Conservation (phyloP, 1,140 invertebrate genomes). For the Drosophila orena region DNA sequence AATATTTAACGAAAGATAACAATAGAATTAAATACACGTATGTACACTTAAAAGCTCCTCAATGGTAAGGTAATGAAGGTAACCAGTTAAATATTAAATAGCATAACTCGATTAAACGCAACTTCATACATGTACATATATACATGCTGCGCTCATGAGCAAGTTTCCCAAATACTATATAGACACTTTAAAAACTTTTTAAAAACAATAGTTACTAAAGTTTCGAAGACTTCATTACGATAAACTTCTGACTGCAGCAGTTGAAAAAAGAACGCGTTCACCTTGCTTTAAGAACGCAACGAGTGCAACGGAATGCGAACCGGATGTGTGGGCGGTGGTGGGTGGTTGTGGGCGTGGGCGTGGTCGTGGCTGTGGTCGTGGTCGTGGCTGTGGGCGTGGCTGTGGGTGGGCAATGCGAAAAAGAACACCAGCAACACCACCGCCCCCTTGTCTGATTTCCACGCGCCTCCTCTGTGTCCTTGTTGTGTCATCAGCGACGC, state of each 20-base stretch:
- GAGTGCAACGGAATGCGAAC: constrained; percentile 13
- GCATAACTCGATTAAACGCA: background rate
- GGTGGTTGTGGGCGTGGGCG: background rate
- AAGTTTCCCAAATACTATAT: background rate
- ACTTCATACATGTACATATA: background rate
- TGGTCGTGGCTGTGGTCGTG: no score
- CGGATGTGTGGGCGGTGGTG: constrained; percentile 3
- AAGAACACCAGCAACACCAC: background rate
- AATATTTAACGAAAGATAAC: no score
- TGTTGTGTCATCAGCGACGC: constrained; percentile 52
- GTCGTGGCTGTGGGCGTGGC: background rate
- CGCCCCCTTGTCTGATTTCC: constrained; percentile 15
- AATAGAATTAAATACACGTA: background rate
- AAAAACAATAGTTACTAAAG: constrained; percentile 1
- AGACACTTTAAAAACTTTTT: background rate
- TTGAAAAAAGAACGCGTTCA: constrained; percentile 3
- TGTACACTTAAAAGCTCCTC: background rate
- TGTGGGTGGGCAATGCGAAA: background rate
- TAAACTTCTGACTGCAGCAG: background rate
- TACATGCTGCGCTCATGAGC: background rate
- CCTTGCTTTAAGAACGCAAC: constrained; percentile 10
- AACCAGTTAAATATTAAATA: background rate
- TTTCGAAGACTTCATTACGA: background rate
- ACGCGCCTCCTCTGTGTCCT: constrained; percentile 12
- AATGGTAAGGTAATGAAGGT: background rate